Evolutionary conservation across 2,888 invertebrate genomes (phyloP).

Genomic region (Leucania comma): DNA sequence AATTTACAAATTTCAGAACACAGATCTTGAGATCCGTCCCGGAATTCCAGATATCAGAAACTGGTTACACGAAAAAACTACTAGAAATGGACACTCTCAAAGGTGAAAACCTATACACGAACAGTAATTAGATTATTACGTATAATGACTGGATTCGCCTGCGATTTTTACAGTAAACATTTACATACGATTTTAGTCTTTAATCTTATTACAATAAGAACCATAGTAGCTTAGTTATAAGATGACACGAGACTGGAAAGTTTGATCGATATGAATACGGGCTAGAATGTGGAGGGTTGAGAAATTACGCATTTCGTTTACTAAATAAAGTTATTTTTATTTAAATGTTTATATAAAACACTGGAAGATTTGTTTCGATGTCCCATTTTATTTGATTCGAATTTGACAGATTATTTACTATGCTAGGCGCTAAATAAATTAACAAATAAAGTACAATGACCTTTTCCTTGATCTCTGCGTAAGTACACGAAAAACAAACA

Average conservation of each 20-base stretch:
- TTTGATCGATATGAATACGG: slow-evolving; percentile 58
- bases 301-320: slow-evolving; percentile 36
- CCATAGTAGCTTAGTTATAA: slow-evolving; percentile 62
- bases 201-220: slow-evolving; percentile 59
- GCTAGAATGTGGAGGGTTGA: slow-evolving; percentile 38
- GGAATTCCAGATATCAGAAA: slow-evolving; percentile 30
- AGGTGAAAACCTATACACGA: slow-evolving; percentile 64
- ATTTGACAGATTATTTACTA: neutral
- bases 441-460: no score
- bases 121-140: slow-evolving; percentile 64
- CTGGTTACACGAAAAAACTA: slow-evolving; percentile 50
- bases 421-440: no score
- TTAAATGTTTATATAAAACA: slow-evolving; percentile 1
- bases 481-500: no score
- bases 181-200: slow-evolving; percentile 66
- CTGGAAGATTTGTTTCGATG: slow-evolving; percentile 47
- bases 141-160: slow-evolving; percentile 67
- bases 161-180: slow-evolving; percentile 58
- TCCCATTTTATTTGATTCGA: neutral
- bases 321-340: neutral
- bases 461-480: no score
- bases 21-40: slow-evolving; percentile 42
- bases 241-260: slow-evolving; percentile 61
- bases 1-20: neutral
- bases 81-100: slow-evolving; percentile 66